Conservation (phyloP, 2,888 invertebrate species). For the Automeris io region DNA sequence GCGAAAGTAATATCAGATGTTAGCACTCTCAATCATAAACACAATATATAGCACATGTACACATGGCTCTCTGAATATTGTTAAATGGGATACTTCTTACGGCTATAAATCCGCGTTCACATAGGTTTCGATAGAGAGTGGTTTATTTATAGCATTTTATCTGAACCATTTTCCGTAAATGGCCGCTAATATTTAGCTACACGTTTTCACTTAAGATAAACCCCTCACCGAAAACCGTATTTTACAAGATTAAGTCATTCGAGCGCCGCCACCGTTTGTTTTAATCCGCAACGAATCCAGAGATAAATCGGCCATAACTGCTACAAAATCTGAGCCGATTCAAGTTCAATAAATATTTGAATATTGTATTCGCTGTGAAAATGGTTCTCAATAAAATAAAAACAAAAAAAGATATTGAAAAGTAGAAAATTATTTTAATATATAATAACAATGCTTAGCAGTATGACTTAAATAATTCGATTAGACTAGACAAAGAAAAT, state of each 20-base stretch:
- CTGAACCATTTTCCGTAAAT: constrained; percentile 28
- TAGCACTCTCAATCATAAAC: too few relatives aligned
- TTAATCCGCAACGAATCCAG: constrained; percentile 40
- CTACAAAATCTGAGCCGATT: constrained; percentile 12
- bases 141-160: constrained; percentile 4
- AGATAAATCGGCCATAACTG: constrained; percentile 40
- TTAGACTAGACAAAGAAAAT: too few relatives aligned
- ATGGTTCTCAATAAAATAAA: too few relatives aligned
- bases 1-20: too few relatives aligned
- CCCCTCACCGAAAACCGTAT: constrained; percentile 34
- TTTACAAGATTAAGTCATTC: constrained; percentile 48
- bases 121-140: neutral
- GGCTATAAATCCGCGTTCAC: neutral
- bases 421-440: too few relatives aligned
- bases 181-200: constrained; percentile 39
- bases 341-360: constrained; percentile 6
- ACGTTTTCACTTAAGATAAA: constrained; percentile 51
- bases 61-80: too few relatives aligned
- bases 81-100: too few relatives aligned
- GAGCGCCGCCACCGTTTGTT: constrained; percentile 36
- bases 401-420: too few relatives aligned
- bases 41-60: too few relatives aligned
- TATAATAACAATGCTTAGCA: too few relatives aligned
- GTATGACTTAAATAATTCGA: too few relatives aligned
- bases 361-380: constrained; percentile 1